Evolutionary conservation across 1,140 invertebrate species (phyloP).

Genomic region (Lucilia cuprina): DNA sequence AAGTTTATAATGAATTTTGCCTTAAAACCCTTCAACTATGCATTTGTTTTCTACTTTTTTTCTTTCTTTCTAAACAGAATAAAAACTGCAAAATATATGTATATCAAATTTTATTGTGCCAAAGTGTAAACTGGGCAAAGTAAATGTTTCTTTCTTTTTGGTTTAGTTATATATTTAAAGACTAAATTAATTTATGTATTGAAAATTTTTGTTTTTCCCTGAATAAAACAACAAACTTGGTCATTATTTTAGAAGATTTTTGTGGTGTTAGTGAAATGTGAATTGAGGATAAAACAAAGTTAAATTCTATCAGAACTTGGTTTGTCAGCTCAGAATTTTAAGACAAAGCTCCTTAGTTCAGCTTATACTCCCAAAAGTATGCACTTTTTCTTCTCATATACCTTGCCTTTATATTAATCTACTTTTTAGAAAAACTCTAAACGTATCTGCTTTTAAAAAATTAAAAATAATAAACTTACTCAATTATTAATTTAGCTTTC

Average conservation of each 20-base stretch:
- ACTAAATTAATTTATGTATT: not conserved
- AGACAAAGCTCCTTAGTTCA: too few species aligned
- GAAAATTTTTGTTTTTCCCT: not conserved
- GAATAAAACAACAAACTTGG: not conserved
- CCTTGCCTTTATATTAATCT: too few species aligned
- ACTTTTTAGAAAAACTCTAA: too few species aligned
- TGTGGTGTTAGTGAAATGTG: not conserved
- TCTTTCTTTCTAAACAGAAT: not conserved
- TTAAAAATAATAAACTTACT: too few species aligned
- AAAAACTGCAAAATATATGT: not conserved
- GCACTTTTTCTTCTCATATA: too few species aligned
- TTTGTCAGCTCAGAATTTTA: too few species aligned
- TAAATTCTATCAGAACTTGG: too few species aligned
- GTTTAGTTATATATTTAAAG: not conserved
- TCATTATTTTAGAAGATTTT: not conserved
- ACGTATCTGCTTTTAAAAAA: too few species aligned
- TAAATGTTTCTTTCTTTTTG: not conserved
- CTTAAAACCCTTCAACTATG: constrained; percentile 1
- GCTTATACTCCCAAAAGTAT: too few species aligned
- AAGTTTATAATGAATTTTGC: not conserved
- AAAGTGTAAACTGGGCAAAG: not conserved
- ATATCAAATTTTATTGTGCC: not conserved
- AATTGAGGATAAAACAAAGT: too few species aligned
- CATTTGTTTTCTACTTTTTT: not conserved
- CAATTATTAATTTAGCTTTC: too few species aligned